phyloP scores from a whole-genome alignment of 2,113 vertebrate species.

The Elachura formosa region DNA sequence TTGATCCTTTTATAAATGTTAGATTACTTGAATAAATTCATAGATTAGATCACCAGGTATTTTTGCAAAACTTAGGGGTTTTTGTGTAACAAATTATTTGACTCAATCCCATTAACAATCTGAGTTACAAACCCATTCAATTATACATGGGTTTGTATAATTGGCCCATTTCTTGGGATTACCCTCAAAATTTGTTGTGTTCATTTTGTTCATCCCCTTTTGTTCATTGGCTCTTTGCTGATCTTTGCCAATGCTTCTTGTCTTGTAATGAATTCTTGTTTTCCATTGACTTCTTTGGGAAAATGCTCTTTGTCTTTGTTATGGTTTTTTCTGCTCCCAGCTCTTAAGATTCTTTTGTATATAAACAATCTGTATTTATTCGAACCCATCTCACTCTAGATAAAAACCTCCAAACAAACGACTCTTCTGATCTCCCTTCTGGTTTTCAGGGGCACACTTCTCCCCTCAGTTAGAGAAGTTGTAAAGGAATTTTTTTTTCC shows the following conservation, averaged over 20 bases:
- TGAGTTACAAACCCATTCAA: background rate
- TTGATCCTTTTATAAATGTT: background rate
- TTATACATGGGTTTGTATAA: background rate
- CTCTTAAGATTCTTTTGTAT: background rate
- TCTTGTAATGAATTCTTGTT: background rate
- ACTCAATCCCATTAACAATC: background rate
- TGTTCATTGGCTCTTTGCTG: background rate
- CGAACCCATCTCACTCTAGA: constrained; percentile 44
- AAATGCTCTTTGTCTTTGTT: background rate
- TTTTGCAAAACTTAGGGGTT: background rate
- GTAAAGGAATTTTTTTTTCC: background rate
- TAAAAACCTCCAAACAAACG: constrained; percentile 32
- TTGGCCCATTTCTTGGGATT: background rate
- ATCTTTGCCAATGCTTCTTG: constrained; percentile 13
- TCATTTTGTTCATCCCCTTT: background rate
- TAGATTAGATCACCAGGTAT: background rate
- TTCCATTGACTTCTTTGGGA: background rate
- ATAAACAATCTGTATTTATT: constrained; percentile 24
- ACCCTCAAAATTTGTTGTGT: background rate
- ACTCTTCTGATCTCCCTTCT: constrained; percentile 2
- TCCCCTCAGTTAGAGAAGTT: background rate
- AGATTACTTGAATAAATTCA: background rate
- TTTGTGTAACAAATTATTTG: background rate
- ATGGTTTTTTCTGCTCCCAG: background rate
- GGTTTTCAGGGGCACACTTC: background rate